phyloP scores from a whole-genome alignment of 2,888 invertebrate genomes.

The Epiblema foenella region DNA sequence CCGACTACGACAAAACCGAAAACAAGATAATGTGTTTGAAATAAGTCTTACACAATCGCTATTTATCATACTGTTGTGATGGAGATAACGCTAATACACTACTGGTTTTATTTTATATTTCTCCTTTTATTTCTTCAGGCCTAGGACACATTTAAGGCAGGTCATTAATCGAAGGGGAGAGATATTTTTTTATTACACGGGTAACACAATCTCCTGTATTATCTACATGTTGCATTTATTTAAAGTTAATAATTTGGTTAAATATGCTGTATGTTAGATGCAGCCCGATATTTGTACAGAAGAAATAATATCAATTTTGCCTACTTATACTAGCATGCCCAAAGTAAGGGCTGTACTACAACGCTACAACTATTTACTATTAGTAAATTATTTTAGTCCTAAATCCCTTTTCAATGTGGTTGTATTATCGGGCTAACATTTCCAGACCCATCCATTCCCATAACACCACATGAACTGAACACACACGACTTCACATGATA shows the following conservation, averaged over 20 bases:
- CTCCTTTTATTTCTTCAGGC: too few species aligned
- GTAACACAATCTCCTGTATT: too few species aligned
- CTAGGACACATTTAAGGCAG: too few species aligned
- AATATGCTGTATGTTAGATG: too few species aligned
- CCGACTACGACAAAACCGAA: constrained; percentile 31
- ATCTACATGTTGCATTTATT: too few species aligned
- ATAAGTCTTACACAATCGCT: constrained; percentile 9
- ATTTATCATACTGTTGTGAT: constrained; percentile 10
- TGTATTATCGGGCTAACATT: constrained; percentile 41
- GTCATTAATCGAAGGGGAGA: too few species aligned
- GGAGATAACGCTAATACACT: neutral
- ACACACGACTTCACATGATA: constrained; percentile 31
- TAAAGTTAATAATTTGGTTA: too few species aligned
- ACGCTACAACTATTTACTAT: constrained; percentile 39
- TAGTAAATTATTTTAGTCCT: constrained; percentile 35
- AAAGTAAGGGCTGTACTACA: constrained; percentile 7
- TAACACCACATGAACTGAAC: constrained; percentile 30
- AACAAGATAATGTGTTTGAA: constrained; percentile 36
- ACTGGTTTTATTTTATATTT: too few species aligned
- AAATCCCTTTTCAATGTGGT: constrained; percentile 38
- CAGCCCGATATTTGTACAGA: too few species aligned
- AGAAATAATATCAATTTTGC: too few species aligned
- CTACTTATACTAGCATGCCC: neutral
- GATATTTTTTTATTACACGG: too few species aligned
- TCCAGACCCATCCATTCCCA: constrained; percentile 33